phyloP scores from a whole-genome alignment of 2,888 invertebrate genomes.

The Agriopis aurantiaria region DNA sequence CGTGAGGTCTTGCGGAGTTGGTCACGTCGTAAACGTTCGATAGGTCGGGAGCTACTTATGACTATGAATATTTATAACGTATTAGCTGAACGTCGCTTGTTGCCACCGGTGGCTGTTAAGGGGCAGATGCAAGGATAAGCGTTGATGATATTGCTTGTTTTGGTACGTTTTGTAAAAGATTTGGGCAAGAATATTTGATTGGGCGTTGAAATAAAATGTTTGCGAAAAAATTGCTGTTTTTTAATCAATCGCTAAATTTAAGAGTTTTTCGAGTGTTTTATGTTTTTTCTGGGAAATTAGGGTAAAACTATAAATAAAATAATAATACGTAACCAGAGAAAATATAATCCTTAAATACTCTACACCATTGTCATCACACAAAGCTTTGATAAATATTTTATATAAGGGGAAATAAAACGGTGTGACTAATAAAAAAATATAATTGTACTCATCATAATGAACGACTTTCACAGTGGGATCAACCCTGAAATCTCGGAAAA shows the following conservation, averaged over 20 bases:
- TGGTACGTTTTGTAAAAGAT: not conserved
- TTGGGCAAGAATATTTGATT: not conserved
- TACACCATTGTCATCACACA: not conserved
- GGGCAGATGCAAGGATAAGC: slow-evolving; percentile 47
- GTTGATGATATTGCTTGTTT: slow-evolving; percentile 28
- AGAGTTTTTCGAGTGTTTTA: not conserved
- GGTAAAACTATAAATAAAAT: not conserved
- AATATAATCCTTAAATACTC: not conserved
- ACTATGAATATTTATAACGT: slow-evolving; percentile 85
- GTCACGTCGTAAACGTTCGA: slow-evolving; percentile 73
- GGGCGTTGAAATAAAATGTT: not conserved
- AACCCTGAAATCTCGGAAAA: too few species aligned
- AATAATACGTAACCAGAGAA: not conserved
- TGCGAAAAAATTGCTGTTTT: not conserved
- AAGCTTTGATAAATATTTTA: not conserved
- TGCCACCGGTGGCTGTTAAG: slow-evolving; percentile 70
- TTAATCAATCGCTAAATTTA: too few species aligned
- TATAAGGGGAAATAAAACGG: not conserved
- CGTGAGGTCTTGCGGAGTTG: slow-evolving; percentile 54
- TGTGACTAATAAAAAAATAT: too few species aligned
- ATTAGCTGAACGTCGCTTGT: slow-evolving; percentile 76
- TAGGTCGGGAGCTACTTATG: slow-evolving; percentile 80
- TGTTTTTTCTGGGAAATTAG: not conserved
- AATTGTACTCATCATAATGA: too few species aligned
- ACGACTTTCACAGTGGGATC: too few species aligned